Conservation (phyloP, 2,888 invertebrate species). For the Oligia fasciuncula region DNA sequence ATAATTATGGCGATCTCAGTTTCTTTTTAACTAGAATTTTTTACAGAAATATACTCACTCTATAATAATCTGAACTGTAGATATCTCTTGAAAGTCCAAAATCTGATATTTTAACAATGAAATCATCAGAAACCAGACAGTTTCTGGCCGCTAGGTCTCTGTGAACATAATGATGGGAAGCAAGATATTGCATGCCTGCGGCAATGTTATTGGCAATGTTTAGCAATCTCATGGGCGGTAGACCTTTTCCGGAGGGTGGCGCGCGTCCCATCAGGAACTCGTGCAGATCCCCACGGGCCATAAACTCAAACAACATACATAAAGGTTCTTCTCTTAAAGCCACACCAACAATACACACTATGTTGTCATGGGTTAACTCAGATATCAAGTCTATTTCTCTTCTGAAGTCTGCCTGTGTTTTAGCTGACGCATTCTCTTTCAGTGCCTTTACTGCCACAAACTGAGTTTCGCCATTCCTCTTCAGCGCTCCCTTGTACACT, state of each 20-base stretch:
- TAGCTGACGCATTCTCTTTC: slow-evolving; percentile 97
- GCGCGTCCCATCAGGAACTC: slow-evolving; percentile 98
- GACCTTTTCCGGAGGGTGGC: slow-evolving; percentile 94
- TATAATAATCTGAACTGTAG: slow-evolving; percentile 97
- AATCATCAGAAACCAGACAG: slow-evolving; percentile 97
- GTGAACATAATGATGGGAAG: slow-evolving; percentile 98
- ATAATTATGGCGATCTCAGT: slow-evolving; percentile 4
- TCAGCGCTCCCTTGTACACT: slow-evolving; percentile 98
- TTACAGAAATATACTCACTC: slow-evolving; percentile 84
- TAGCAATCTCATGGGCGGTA: slow-evolving; percentile 96
- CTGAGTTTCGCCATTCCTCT: slow-evolving; percentile 92
- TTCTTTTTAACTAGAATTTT: not conserved
- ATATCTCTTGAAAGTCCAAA: slow-evolving; percentile 98
- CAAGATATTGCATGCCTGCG: slow-evolving; percentile 95
- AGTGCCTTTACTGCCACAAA: slow-evolving; percentile 98
- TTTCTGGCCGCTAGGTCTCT: slow-evolving; percentile 98
- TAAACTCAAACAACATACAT: slow-evolving; percentile 99
- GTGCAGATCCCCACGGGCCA: slow-evolving; percentile 99
- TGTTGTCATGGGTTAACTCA: slow-evolving; percentile 98
- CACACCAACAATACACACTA: slow-evolving; percentile 98
- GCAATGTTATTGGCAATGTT: slow-evolving; percentile 97
- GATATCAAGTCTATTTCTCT: slow-evolving; percentile 98
- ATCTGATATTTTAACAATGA: slow-evolving; percentile 98
- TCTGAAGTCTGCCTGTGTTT: slow-evolving; percentile 97
- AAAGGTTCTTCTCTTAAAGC: slow-evolving; percentile 96